Base-by-base conservation (phyloP, 2,113 vertebrate species). In the Gambusia affinis region DNA sequence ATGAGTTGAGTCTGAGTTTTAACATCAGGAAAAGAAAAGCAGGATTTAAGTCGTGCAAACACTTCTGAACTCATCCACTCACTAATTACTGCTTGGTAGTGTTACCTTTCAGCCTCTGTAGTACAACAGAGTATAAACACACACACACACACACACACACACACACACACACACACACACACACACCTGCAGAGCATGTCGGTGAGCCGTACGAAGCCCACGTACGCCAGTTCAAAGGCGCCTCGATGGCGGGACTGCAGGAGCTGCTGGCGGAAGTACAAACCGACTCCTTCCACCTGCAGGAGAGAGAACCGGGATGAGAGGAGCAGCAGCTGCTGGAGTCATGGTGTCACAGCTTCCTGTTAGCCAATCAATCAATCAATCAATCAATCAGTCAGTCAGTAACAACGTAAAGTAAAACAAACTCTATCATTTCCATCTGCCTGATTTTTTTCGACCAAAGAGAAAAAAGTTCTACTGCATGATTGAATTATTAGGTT, bases 181-280 rank as follows among this genome's bases (percentile, higher is more conserved):
- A 47, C 86, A 85, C 81, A 95, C 98, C 97, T 97, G 95, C 95
- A 95, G 51, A 99, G 94, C 92, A 94, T 95, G 90, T 97, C 96
- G 0, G 95, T 98, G 73, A 99, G 96, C 37, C 96, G 96, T 54
- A 97, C 96, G 72, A 99, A 99, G 77, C 98, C 98, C 91, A 97
- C 95, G 0, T 98, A 99, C 15, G 97, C 97, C 92, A 99, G 84
- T 87, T 99, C 98, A 92, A 99, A 99, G 31, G 97, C 97, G 42
- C 98, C 98, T 79, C 98, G 95, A 88, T 99, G 98, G 75, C 98
- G 96, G 44, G 98, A 99, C 64, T 98, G 97, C 78, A 99, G 94
- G 68, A 99, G 96, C 84, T 98, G 96, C 88, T 96, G 95, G 84
- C 97, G 96, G 88, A 99, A 99, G 89, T 99, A 98, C 79, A 94